Conservation (phyloP, 2,888 invertebrate genomes). For the Nezara viridula region DNA sequence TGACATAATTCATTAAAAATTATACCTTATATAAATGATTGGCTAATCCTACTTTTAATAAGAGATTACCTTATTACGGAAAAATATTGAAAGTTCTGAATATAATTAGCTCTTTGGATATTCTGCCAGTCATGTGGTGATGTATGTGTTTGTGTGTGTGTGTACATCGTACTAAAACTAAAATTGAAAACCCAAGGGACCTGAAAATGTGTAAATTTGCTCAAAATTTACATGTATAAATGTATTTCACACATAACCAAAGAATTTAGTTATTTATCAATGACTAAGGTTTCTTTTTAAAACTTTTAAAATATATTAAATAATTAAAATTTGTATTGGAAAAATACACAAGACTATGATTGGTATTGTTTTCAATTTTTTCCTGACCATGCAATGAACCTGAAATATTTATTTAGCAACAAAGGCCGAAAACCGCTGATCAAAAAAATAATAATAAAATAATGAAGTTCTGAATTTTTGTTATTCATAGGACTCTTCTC, state of each 20-base stretch:
- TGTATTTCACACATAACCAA: not conserved
- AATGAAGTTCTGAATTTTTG: no score
- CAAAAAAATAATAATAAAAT: no score
- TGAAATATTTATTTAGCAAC: no score
- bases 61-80: not conserved
- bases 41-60: not conserved
- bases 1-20: not conserved
- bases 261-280: not conserved
- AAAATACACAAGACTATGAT: not conserved
- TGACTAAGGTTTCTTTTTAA: not conserved
- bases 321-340: not conserved
- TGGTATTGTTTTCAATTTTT: not conserved
- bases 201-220: slow-evolving; percentile 21
- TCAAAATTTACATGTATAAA: not conserved
- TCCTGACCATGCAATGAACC: no score
- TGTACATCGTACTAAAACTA: not conserved
- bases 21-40: not conserved
- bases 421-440: no score
- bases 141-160: no score
- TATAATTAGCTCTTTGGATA: not conserved
- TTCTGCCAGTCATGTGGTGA: not conserved
- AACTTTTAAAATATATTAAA: not conserved
- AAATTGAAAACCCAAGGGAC: slow-evolving; percentile 1
- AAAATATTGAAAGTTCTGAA: not conserved
- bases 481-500: no score